A percentile compares a stretch with the other conserved stretches of the same genome.
Evolutionary conservation across 2,113 vertebrate species (phyloP).

Genomic region (Crocuta crocuta): DNA sequence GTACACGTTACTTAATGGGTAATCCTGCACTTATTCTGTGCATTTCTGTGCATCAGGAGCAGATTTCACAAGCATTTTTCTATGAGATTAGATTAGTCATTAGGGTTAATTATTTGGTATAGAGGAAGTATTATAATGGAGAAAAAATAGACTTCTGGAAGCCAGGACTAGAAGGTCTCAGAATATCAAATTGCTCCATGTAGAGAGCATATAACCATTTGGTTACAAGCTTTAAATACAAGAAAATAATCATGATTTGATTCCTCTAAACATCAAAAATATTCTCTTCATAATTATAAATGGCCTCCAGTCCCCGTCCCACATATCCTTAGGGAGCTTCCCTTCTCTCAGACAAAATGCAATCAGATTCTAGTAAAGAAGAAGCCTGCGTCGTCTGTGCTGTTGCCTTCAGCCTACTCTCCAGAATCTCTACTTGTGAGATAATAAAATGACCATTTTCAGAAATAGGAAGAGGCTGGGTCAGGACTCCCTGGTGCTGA

Average conservation of each 20-base stretch:
- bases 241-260: background rate
- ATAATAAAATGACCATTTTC: background rate
- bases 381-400: background rate
- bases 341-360: constrained; percentile 1
- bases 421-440: background rate
- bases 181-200: background rate
- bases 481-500: background rate
- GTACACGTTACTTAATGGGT: background rate
- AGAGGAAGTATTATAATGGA: constrained; percentile 11
- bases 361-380: background rate
- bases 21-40: constrained; percentile 23
- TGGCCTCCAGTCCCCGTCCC: background rate
- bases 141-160: constrained; percentile 37
- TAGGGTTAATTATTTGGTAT: constrained; percentile 64
- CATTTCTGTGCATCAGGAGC: constrained; percentile 27
- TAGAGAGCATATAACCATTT: background rate
- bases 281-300: background rate
- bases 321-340: background rate
- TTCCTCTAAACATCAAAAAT: background rate
- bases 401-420: background rate
- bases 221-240: background rate
- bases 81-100: constrained; percentile 40
- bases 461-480: background rate
- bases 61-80: constrained; percentile 60
- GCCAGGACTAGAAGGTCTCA: background rate